phyloP scores from a whole-genome alignment of 35 echinoderm and acorn worm species.

The Heliocidaris erythrogramma region DNA sequence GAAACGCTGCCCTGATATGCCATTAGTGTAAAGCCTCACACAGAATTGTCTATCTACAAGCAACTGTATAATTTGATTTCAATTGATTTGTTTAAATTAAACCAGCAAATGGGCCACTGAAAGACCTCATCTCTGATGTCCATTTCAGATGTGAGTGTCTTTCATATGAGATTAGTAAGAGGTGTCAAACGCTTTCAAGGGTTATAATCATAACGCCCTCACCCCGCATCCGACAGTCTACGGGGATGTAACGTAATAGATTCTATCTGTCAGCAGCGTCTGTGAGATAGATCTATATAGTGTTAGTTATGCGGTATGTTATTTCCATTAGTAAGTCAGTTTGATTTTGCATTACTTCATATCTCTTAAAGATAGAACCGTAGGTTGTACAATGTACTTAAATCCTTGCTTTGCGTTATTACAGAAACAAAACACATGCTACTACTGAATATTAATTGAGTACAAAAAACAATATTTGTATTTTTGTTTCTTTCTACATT shows the following conservation, averaged over 20 bases:
- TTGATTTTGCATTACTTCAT: no score
- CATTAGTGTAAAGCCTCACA: background rate
- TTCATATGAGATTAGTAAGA: background rate
- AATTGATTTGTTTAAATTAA: constrained; percentile 6
- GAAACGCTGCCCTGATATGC: no score
- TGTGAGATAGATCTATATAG: background rate
- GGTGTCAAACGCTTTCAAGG: background rate
- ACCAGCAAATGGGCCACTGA: constrained; percentile 7
- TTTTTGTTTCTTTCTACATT: no score
- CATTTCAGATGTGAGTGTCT: background rate
- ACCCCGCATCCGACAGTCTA: background rate
- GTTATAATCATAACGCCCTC: background rate
- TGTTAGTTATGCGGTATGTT: background rate
- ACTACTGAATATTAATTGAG: no score
- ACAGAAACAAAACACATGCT: no score
- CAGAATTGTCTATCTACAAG: background rate
- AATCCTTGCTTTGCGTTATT: no score
- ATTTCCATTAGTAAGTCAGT: background rate
- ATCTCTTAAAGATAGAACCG: no score
- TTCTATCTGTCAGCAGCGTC: background rate
- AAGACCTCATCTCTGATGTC: background rate
- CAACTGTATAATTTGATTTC: background rate
- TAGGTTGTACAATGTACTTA: no score
- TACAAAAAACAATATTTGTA: no score
- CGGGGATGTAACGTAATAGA: background rate